phyloP scores from a whole-genome alignment of 1,140 invertebrate genomes.

The Drusus annulatus region DNA sequence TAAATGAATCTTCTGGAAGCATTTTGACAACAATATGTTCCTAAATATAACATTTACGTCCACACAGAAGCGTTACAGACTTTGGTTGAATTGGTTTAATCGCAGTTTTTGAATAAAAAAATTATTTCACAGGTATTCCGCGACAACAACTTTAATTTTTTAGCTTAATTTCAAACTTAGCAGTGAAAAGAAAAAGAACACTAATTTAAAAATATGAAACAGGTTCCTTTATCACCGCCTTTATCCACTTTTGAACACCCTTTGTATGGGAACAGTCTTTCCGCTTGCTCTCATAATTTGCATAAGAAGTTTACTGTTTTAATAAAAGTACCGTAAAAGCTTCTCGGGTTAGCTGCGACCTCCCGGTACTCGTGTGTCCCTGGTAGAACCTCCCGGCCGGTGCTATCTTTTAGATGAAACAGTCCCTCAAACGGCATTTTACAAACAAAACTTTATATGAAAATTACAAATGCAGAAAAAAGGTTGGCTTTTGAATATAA shows the following conservation, averaged over 20 bases:
- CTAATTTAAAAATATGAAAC: constrained; percentile 15
- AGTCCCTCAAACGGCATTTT: constrained; percentile 19
- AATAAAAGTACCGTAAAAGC: constrained; percentile 34
- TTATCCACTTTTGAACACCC: constrained; percentile 11
- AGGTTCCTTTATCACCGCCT: not conserved
- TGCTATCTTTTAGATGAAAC: constrained; percentile 31
- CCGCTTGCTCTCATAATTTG: constrained; percentile 14
- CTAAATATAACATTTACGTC: too few species aligned
- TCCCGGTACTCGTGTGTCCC: not conserved
- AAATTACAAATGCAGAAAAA: constrained; percentile 36
- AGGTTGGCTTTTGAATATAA: constrained; percentile 26
- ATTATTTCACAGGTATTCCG: too few species aligned
- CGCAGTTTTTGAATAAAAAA: too few species aligned
- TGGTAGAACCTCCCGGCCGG: too few species aligned
- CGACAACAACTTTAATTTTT: too few species aligned
- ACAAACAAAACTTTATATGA: constrained; percentile 33
- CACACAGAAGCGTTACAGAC: too few species aligned
- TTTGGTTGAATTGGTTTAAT: too few species aligned
- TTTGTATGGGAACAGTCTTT: not conserved
- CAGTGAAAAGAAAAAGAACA: not conserved
- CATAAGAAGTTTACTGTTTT: constrained; percentile 38
- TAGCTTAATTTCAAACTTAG: too few species aligned
- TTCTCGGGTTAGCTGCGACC: constrained; percentile 13
- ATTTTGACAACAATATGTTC: too few species aligned
- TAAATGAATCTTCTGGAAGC: too few species aligned